Evolutionary conservation across 1,140 invertebrate genomes (phyloP).

Genomic region (Pteromalus puparum): DNA sequence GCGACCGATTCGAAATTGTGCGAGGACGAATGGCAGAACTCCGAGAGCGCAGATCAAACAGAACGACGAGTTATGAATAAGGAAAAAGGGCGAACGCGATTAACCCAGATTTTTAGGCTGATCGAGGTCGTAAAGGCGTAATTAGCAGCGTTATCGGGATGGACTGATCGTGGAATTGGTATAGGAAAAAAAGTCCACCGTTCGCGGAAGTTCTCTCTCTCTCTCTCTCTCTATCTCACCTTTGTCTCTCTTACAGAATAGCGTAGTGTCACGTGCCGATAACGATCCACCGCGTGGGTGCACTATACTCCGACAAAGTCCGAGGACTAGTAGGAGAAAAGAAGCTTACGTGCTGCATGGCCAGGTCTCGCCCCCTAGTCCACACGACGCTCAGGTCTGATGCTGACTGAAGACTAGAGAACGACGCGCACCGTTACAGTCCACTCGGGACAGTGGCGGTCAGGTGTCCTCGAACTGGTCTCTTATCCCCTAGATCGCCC

Average conservation of each 20-base stretch:
- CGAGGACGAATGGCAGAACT: neutral
- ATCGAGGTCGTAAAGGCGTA: neutral
- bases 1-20: neutral
- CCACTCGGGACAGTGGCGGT: constrained; percentile 67
- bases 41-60: neutral
- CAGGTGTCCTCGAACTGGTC: constrained; percentile 69
- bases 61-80: neutral
- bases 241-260: neutral
- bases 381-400: neutral
- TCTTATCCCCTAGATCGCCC: constrained; percentile 73
- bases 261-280: neutral
- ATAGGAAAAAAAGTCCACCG: too few relatives aligned
- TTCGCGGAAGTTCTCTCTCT: too few relatives aligned
- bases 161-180: neutral
- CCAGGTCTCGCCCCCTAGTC: constrained; percentile 18
- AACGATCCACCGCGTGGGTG: constrained; percentile 24
- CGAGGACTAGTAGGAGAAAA: neutral
- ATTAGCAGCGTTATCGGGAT: neutral
- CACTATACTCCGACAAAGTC: constrained; percentile 32
- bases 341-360: constrained; percentile 39
- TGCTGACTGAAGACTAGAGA: constrained; percentile 37
- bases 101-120: neutral
- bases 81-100: neutral
- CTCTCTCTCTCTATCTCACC: too few relatives aligned
- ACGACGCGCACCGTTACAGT: constrained; percentile 65